Percentiles rank a stretch among this genome's conserved stretches.
Conservation (phyloP, 2,113 vertebrate species). For the Hemicordylus capensis region DNA sequence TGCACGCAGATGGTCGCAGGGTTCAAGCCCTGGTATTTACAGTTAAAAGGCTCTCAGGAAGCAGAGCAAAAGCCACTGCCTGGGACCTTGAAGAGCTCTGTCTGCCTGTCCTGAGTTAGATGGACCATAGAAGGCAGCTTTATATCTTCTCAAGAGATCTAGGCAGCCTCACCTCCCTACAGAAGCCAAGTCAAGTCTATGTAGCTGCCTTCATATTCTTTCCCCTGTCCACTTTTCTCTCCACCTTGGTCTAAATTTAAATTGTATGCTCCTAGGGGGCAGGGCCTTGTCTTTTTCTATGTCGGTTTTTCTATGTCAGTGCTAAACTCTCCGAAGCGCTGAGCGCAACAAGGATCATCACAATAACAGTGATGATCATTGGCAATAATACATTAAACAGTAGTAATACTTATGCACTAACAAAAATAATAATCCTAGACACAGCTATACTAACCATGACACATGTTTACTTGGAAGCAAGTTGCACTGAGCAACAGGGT, state of each 20-base stretch:
- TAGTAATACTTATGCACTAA: too few relatives aligned
- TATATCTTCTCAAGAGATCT: not conserved
- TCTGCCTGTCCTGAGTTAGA: not conserved
- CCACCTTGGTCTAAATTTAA: not conserved
- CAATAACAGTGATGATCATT: too few relatives aligned
- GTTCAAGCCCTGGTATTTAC: not conserved
- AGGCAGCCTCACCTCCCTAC: not conserved
- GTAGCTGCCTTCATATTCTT: too few relatives aligned
- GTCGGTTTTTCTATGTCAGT: not conserved
- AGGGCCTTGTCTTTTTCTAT: not conserved
- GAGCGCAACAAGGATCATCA: too few relatives aligned
- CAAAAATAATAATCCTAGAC: too few relatives aligned
- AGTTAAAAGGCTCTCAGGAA: not conserved
- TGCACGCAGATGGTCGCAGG: not conserved
- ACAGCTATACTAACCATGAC: too few relatives aligned
- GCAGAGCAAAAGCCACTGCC: not conserved
- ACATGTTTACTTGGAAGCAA: too few relatives aligned
- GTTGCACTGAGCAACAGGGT: too few relatives aligned
- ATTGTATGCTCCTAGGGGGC: not conserved
- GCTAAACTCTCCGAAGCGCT: not conserved
- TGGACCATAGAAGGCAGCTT: not conserved
- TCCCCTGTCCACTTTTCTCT: not conserved
- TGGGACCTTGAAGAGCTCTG: not conserved
- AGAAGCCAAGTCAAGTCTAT: not conserved
- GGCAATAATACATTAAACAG: too few relatives aligned